Conservation (phyloP, 2,888 invertebrate species). For the Tineola bisselliella region DNA sequence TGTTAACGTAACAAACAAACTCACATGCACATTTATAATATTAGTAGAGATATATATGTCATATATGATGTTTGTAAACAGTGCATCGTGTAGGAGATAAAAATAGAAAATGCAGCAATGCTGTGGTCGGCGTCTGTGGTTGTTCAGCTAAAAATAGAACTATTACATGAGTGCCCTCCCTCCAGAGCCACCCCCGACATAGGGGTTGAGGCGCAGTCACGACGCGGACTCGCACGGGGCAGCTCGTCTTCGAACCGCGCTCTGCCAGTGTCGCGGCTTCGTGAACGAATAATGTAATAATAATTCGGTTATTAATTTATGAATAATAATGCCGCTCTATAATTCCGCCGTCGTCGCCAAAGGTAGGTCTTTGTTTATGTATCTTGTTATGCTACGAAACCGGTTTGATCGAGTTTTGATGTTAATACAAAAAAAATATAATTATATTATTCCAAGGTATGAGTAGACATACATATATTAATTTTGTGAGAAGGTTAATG, state of each 20-base stretch:
- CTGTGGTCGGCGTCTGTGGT: background rate
- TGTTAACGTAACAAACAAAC: too few species aligned
- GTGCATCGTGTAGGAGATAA: too few species aligned
- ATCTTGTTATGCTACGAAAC: background rate
- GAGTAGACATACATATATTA: too few species aligned
- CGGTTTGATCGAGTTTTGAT: background rate
- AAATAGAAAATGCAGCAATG: background rate
- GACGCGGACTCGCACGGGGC: constrained; percentile 26
- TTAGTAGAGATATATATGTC: too few species aligned
- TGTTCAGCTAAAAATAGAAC: constrained; percentile 45
- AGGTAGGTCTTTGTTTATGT: constrained; percentile 29
- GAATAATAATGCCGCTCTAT: constrained; percentile 20
- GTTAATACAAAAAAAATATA: too few species aligned
- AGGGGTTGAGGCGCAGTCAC: constrained; percentile 30
- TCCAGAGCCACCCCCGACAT: background rate
- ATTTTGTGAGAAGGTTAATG: too few species aligned
- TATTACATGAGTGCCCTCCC: constrained; percentile 44
- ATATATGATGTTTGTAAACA: too few species aligned
- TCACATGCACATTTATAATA: too few species aligned
- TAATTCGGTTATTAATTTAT: background rate
- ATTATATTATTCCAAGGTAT: too few species aligned
- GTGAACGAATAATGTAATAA: constrained; percentile 20
- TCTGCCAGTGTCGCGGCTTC: constrained; percentile 20
- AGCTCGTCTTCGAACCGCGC: constrained; percentile 22
- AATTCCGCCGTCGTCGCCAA: constrained; percentile 36